Percentiles rank a stretch among this genome's conserved stretches.
phyloP scores from a whole-genome alignment of 2,797 vertebrate species.

The Melanotaenia pygmaea region DNA sequence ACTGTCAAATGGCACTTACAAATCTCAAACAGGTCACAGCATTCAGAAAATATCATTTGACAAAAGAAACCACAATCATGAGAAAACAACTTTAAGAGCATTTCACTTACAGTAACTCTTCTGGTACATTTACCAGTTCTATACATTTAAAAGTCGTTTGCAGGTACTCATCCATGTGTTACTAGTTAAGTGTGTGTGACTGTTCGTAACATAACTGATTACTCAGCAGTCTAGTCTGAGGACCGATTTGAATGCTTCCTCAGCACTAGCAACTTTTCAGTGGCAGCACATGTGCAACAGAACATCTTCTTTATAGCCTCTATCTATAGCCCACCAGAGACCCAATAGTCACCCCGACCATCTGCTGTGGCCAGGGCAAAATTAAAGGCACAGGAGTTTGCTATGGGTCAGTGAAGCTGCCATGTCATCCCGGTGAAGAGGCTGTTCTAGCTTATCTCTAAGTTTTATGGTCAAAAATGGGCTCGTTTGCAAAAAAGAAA shows the following conservation, averaged over 20 bases:
- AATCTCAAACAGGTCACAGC: slow-evolving; percentile 79
- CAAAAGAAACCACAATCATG: slow-evolving; percentile 71
- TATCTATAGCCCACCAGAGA: slow-evolving; percentile 69
- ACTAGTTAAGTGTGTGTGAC: slow-evolving; percentile 14
- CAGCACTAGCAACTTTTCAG: slow-evolving; percentile 49
- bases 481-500: slow-evolving; percentile 54
- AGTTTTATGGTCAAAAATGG: slow-evolving; percentile 46
- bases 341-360: slow-evolving; percentile 64
- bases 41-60: slow-evolving; percentile 75
- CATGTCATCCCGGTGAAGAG: slow-evolving; percentile 59
- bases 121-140: slow-evolving; percentile 62
- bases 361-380: slow-evolving; percentile 71
- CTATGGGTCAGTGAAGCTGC: slow-evolving; percentile 81
- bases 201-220: slow-evolving; percentile 45
- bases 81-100: slow-evolving; percentile 64
- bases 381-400: slow-evolving; percentile 86
- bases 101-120: slow-evolving; percentile 66
- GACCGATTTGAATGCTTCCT: slow-evolving; percentile 44
- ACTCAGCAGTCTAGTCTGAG: slow-evolving; percentile 59
- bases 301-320: slow-evolving; percentile 61
- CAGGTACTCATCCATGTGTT: slow-evolving; percentile 47
- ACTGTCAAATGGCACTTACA: slow-evolving; percentile 97
- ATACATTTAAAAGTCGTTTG: slow-evolving; percentile 69
- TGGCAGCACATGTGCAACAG: slow-evolving; percentile 64
- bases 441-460: slow-evolving; percentile 56